Evolutionary conservation across 2,113 vertebrate genomes (phyloP), one percentile per base, ranked within the genome.

Genomic region (Suncus etruscus): DNA sequence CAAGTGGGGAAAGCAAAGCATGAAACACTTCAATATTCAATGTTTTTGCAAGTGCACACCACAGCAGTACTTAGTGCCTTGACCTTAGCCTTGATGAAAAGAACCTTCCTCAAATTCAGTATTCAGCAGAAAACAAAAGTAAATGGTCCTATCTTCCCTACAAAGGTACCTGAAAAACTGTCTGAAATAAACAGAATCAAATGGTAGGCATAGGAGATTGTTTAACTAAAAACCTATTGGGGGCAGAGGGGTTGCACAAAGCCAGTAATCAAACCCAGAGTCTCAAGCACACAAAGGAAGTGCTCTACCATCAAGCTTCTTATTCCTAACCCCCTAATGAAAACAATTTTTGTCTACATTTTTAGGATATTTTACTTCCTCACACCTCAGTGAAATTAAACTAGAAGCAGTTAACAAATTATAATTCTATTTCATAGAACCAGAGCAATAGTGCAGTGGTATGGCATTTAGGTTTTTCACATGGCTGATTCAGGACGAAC

Each of bases 261-360:
- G 58, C 58, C 18, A 61, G 58, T 16, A 20, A 61, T 61, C 58
- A 61, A 61, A 22, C 58, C 18, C 18, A 61, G 18, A 61, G 58
- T 16, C 58, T 61, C 58, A 61, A 3, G 5, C 58, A 61, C 22
- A 10, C 65, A 66, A 66, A 66, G 25, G 24, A 66, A 8, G 24
- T 29, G 65, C 25, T 66, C 65, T 25, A 66, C 27, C 7, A 29
- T 66, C 70, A 11, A 22, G 25, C 87, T 83, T 65, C 6, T 83
- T 3, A 66, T 47, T 0, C 27, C 61, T 87, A 20, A 31, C 58
- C 77, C 48, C 47, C 69, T 31, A 18, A 10, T 32, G 32, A 75
- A 80, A 93, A 94, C 32, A 78, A 61, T 81, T 74, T 85, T 83
- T 91, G 86, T 48, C 86, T 84, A 86, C 79, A 90, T 66, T 80